These are phyloP conservation scores for Sacculina carcini DNA, from an alignment of 2,888 invertebrate species.

Conservation along the genomic window DNA sequence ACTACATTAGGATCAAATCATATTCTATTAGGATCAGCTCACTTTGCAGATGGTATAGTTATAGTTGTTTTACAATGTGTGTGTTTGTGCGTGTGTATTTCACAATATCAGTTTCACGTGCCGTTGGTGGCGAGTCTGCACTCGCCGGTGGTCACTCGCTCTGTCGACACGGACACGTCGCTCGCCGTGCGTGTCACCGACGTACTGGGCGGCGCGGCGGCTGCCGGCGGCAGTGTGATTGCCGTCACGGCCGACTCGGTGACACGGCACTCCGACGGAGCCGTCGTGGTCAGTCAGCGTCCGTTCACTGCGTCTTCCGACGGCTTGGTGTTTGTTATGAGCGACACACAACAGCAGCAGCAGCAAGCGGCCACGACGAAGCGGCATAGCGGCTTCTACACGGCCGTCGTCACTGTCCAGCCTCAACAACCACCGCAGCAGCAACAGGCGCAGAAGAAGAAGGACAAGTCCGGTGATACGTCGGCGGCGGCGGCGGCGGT, in stretches of 20 bases:
- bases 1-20: too few relatives aligned
- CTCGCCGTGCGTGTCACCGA: conserved; percentile 28
- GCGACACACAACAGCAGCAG: conserved; percentile 35
- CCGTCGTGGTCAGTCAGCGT: conserved; percentile 38
- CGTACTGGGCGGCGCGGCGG: conserved; percentile 28
- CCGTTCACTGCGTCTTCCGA: conserved; percentile 20
- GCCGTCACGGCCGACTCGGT: conserved; percentile 48
- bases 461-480: too few relatives aligned
- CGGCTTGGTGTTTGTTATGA: not conserved
- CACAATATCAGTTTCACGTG: conserved; percentile 31
- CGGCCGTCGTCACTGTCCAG: conserved; percentile 44
- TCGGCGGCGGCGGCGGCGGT: too few relatives aligned
- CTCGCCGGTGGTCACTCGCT: conserved; percentile 46
- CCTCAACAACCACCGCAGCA: conserved; percentile 29
- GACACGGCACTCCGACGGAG: conserved; percentile 41
- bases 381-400: conserved; percentile 60
- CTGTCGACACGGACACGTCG: conserved; percentile 37
- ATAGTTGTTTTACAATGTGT: too few relatives aligned
- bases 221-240: conserved; percentile 20
- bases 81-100: not conserved
- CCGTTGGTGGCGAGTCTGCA: conserved; percentile 58
- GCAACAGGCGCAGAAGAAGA: conserved; percentile 27
- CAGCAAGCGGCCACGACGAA: conserved; percentile 49
- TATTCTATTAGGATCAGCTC: too few relatives aligned
- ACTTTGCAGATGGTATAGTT: too few relatives aligned